Percentiles rank a stretch among this genome's conserved stretches.
These are phyloP conservation scores for Protonibea diacanthus DNA, from an alignment of 2,797 vertebrate species.

Conservation along the genomic window DNA sequence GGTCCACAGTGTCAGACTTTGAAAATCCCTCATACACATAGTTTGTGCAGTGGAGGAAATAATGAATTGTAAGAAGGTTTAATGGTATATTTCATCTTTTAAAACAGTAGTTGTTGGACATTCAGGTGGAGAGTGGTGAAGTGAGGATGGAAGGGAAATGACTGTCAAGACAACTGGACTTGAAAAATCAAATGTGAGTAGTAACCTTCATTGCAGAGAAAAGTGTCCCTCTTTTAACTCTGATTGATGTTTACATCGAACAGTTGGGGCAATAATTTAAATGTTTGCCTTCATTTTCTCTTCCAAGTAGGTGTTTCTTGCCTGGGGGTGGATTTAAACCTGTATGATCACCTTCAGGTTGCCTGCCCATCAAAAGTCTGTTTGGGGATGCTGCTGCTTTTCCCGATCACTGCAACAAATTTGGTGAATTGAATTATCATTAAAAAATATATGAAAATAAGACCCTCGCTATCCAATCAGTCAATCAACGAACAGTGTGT, in stretches of 20 bases:
- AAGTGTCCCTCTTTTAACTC: not conserved
- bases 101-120: not conserved
- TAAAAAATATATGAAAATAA: constrained; percentile 15
- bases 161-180: not conserved
- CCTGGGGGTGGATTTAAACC: not conserved
- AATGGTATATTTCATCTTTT: constrained; percentile 6
- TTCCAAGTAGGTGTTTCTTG: not conserved
- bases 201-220: not conserved
- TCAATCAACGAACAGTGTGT: too few relatives aligned
- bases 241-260: not conserved
- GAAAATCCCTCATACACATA: too few relatives aligned
- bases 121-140: not conserved
- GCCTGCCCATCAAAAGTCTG: not conserved
- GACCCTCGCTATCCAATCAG: not conserved
- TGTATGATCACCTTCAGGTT: not conserved
- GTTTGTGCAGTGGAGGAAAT: not conserved
- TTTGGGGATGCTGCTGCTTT: not conserved
- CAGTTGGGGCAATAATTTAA: not conserved
- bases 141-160: not conserved
- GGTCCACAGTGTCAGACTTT: too few relatives aligned
- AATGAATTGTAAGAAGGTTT: not conserved
- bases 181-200: not conserved
- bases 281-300: not conserved
- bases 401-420: not conserved
- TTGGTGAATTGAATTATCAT: not conserved